phyloP scores from a whole-genome alignment of 2,888 invertebrate species.

The Cheilosia scutellata region DNA sequence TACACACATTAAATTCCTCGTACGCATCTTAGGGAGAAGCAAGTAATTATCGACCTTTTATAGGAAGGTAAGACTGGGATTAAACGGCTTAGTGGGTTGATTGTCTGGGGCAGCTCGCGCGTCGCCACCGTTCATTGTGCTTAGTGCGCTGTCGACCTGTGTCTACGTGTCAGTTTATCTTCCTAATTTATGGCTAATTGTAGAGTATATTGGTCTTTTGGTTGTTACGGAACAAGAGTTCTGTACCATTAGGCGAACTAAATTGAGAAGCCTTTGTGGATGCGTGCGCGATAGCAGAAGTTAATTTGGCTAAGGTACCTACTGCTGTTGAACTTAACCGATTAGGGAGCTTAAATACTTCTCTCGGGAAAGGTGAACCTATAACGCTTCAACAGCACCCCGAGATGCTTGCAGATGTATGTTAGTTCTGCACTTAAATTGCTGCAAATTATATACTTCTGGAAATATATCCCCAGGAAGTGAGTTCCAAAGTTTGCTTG shows the following conservation, averaged over 20 bases:
- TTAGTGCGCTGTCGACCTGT: constrained; percentile 31
- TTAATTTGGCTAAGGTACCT: too few relatives aligned
- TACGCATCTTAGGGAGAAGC: constrained; percentile 39
- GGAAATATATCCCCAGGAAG: too few relatives aligned
- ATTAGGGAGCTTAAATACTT: too few relatives aligned
- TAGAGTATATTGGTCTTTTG: constrained; percentile 35
- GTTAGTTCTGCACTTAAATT: too few relatives aligned
- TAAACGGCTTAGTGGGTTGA: constrained; percentile 54
- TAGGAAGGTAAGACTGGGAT: constrained; percentile 49
- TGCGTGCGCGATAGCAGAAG: neutral
- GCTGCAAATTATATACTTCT: too few relatives aligned
- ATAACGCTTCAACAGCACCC: too few relatives aligned
- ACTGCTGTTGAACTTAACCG: too few relatives aligned
- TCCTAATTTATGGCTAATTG: constrained; percentile 71
- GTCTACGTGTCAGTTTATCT: constrained; percentile 63
- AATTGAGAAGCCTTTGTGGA: neutral
- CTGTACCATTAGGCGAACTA: neutral
- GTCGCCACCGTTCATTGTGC: constrained; percentile 18
- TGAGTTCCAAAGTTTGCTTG: too few relatives aligned
- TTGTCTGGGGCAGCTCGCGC: constrained; percentile 25
- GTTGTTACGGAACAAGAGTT: neutral
- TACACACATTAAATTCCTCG: constrained; percentile 8
- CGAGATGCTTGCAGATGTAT: too few relatives aligned
- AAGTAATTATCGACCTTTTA: constrained; percentile 72
- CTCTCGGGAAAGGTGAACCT: too few relatives aligned